A percentile compares a stretch with the other conserved stretches of the same genome.
Conservation (phyloP, 2,797 vertebrate species). For the Chelon labrosus region DNA sequence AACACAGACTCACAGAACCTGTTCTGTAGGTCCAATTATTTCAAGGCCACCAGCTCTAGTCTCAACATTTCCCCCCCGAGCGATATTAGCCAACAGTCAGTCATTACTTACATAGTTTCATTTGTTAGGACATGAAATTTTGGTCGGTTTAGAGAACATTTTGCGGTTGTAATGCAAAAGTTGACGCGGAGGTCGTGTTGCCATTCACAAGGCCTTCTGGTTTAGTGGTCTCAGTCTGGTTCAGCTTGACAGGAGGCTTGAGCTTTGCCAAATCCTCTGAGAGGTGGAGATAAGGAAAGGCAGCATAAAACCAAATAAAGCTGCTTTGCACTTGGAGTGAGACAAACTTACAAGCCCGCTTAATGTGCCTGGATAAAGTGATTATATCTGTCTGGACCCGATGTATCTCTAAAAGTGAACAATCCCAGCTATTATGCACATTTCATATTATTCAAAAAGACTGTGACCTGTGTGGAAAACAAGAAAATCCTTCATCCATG, state of each 20-base stretch:
- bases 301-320: slow-evolving; percentile 76
- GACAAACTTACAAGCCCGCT: slow-evolving; percentile 61
- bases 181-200: slow-evolving; percentile 55
- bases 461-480: not conserved
- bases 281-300: slow-evolving; percentile 72
- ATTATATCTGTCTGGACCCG: slow-evolving; percentile 59
- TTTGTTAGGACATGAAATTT: slow-evolving; percentile 56
- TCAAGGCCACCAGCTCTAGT: slow-evolving; percentile 55
- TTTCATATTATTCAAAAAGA: slow-evolving; percentile 2
- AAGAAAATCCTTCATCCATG: not conserved
- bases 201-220: slow-evolving; percentile 44
- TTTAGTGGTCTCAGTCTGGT: slow-evolving; percentile 55
- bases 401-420: slow-evolving; percentile 24
- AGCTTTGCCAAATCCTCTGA: slow-evolving; percentile 61
- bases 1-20: slow-evolving; percentile 65
- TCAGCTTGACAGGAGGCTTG: slow-evolving; percentile 64
- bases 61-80: slow-evolving; percentile 38
- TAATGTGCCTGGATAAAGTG: slow-evolving; percentile 57
- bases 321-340: slow-evolving; percentile 69
- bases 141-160: slow-evolving; percentile 16
- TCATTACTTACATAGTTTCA: slow-evolving; percentile 29
- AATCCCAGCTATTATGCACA: not conserved
- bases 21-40: slow-evolving; percentile 66
- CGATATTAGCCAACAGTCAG: slow-evolving; percentile 44
- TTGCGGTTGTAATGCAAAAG: slow-evolving; percentile 59